A percentile compares a stretch with the other conserved stretches of the same genome.
These are phyloP conservation scores for Phaethon lepturus DNA, from an alignment of 2,113 vertebrate genomes.

Conservation along the genomic window DNA sequence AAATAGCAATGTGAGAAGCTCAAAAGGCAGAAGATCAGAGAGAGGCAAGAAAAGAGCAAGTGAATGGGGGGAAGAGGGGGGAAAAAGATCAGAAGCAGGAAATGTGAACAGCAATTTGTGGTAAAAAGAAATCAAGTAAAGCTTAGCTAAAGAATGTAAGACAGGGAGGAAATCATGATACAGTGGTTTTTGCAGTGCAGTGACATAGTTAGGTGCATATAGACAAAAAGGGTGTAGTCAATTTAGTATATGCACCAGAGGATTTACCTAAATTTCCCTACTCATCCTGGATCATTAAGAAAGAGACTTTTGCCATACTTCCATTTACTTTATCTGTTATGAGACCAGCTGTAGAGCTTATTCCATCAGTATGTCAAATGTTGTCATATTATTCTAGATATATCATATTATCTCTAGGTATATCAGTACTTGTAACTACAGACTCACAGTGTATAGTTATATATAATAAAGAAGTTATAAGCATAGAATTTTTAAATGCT, in stretches of 20 bases:
- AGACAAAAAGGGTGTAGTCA: background rate
- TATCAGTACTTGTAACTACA: background rate
- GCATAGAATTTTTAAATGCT: background rate
- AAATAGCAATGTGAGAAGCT: background rate
- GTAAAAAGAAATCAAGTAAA: slow-evolving; percentile 15
- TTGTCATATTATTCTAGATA: background rate
- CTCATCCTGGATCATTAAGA: background rate
- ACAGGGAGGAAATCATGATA: background rate
- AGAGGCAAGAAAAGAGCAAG: slow-evolving; percentile 3
- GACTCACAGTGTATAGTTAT: background rate
- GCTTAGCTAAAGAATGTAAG: background rate
- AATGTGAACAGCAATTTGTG: slow-evolving; percentile 17
- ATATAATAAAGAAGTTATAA: background rate
- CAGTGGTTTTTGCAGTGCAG: background rate
- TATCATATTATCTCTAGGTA: background rate
- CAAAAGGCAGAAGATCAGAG: slow-evolving; percentile 40
- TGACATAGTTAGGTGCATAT: rapidly evolving
- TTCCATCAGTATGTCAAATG: background rate
- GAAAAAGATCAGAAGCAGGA: slow-evolving; percentile 13
- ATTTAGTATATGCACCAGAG: background rate
- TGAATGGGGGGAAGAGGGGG: background rate
- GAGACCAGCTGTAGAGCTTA: background rate
- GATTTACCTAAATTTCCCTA: background rate
- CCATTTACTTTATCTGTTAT: background rate
- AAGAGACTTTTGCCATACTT: background rate